A percentile compares a stretch with the other conserved stretches of the same genome.
phyloP scores from a whole-genome alignment of 2,113 vertebrate species.

The Cyprinus carpio region DNA sequence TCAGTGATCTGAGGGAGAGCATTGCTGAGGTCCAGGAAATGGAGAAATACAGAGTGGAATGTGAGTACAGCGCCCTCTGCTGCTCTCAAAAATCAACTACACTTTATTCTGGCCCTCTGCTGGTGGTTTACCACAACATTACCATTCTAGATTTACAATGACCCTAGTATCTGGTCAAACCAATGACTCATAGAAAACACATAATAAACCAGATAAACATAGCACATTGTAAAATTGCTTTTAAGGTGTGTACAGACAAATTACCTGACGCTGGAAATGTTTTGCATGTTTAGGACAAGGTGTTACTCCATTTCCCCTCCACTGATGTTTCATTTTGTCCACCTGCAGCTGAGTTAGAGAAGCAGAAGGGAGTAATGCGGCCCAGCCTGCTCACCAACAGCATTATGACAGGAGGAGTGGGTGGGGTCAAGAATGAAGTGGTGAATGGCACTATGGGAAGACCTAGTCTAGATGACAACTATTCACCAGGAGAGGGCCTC shows the following conservation, averaged over 20 bases:
- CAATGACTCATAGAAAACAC: neutral
- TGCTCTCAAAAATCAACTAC: conserved; percentile 2
- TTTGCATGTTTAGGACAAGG: neutral
- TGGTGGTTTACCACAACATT: neutral
- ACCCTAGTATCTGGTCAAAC: neutral
- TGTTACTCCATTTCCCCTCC: too few species aligned
- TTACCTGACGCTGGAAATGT: neutral
- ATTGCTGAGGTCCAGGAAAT: conserved; percentile 92
- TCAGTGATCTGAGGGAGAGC: conserved; percentile 88
- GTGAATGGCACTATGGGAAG: conserved; percentile 85
- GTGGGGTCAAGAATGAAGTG: conserved; percentile 77
- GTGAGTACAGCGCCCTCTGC: conserved; percentile 73
- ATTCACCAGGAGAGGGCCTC: conserved; percentile 85
- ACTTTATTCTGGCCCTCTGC: neutral
- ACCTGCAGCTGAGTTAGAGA: conserved; percentile 85
- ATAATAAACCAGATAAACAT: neutral
- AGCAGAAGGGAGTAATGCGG: conserved; percentile 90
- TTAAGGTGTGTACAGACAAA: neutral
- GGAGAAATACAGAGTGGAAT: conserved; percentile 93
- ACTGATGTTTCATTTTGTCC: neutral
- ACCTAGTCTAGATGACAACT: conserved; percentile 87
- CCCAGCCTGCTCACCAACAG: conserved; percentile 76
- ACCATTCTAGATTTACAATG: neutral
- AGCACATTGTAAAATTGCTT: neutral
- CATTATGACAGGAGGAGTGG: conserved; percentile 57